Percentiles rank a stretch among this genome's conserved stretches.
Evolutionary conservation across 2,797 vertebrate genomes (phyloP).

Genomic region (Gymnocypris eckloni): DNA sequence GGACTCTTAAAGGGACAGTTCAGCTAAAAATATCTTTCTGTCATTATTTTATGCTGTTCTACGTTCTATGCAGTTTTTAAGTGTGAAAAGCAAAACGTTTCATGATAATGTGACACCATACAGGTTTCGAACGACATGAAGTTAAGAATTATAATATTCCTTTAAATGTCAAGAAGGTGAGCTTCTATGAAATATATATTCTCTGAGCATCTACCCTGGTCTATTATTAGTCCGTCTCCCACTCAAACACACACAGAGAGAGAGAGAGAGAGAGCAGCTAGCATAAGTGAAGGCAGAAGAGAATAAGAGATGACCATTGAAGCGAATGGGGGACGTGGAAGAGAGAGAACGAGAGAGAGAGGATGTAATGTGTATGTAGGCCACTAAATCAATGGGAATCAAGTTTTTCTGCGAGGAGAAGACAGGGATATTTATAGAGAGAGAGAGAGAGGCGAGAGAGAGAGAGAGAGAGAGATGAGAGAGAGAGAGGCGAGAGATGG

Average conservation of each 20-base stretch:
- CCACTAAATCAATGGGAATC: constrained; percentile 86
- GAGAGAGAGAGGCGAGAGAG: not conserved
- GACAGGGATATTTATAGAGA: constrained; percentile 78
- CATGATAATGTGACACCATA: not conserved
- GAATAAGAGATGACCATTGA: constrained; percentile 62
- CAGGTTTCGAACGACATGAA: not conserved
- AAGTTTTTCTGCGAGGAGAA: constrained; percentile 77
- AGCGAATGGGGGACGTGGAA: constrained; percentile 1
- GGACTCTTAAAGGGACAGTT: not conserved
- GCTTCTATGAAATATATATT: constrained; percentile 63
- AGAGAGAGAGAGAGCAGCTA: constrained; percentile 48
- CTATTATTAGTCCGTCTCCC: constrained; percentile 76
- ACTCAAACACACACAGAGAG: constrained; percentile 59
- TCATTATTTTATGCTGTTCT: not conserved
- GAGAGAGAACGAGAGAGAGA: constrained; percentile 53
- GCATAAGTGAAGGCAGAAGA: constrained; percentile 33
- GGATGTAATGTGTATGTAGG: constrained; percentile 80
- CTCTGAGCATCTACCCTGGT: constrained; percentile 67
- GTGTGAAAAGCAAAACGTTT: no score
- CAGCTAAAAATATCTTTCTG: not conserved
- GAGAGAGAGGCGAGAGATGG: fast-evolving
- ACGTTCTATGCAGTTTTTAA: not conserved
- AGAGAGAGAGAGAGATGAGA: no score
- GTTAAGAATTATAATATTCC: not conserved
- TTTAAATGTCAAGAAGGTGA: constrained; percentile 11